Evolutionary conservation across 2,888 invertebrate genomes (phyloP).

Genomic region (Netelia melanura): DNA sequence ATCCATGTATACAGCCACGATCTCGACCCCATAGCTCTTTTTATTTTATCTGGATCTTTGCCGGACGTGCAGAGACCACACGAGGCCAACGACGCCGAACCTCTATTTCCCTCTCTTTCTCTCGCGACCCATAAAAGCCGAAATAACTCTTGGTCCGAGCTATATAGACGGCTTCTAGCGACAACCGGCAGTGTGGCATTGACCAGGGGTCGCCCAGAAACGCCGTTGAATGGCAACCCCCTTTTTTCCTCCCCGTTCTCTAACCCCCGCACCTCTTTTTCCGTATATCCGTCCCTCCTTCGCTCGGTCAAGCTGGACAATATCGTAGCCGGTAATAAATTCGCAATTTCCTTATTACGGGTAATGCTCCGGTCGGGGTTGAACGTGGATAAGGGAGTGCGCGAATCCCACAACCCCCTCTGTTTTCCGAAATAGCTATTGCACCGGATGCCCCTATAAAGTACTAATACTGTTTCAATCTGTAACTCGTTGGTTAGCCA

Average conservation of each 20-base stretch:
- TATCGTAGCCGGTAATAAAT: slow-evolving; percentile 84
- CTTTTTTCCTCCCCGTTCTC: slow-evolving; percentile 17
- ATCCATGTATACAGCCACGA: slow-evolving; percentile 16
- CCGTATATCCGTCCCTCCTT: slow-evolving; percentile 19
- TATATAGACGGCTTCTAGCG: slow-evolving; percentile 61
- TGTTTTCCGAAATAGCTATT: slow-evolving; percentile 52
- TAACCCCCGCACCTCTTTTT: slow-evolving; percentile 62
- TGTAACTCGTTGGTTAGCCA: not conserved
- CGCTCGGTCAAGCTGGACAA: slow-evolving; percentile 75
- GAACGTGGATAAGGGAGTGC: slow-evolving; percentile 67
- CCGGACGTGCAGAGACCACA: slow-evolving; percentile 74
- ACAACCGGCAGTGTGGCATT: slow-evolving; percentile 49
- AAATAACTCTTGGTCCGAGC: slow-evolving; percentile 82
- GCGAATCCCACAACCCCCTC: slow-evolving; percentile 47
- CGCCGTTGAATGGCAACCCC: slow-evolving; percentile 53
- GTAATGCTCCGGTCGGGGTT: slow-evolving; percentile 83
- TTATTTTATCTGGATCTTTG: slow-evolving; percentile 79
- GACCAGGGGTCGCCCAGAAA: slow-evolving; percentile 60
- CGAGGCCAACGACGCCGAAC: slow-evolving; percentile 45
- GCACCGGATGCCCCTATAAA: slow-evolving; percentile 19
- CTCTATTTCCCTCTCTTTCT: slow-evolving; percentile 31
- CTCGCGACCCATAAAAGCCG: slow-evolving; percentile 82
- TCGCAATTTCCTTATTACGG: slow-evolving; percentile 85
- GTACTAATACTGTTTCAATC: slow-evolving; percentile 3
- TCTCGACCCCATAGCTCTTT: slow-evolving; percentile 61